Evolutionary conservation across 2,113 vertebrate genomes (phyloP).

Genomic region (Cricetomys ansorgei): DNA sequence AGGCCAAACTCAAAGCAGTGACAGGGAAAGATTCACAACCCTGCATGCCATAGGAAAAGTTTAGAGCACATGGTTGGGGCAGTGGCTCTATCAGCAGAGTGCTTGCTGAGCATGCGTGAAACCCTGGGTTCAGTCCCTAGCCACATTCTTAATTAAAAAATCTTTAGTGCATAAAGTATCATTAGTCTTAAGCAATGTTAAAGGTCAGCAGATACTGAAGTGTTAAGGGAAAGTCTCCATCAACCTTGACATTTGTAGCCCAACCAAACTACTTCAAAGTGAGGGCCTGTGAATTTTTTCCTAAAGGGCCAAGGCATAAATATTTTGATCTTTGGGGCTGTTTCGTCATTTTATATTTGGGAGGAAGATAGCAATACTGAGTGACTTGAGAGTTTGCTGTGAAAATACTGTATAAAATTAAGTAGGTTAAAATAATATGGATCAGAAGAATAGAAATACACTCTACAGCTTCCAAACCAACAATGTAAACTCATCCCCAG

Average conservation of each 20-base stretch:
- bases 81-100: neutral
- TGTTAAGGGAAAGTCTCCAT: neutral
- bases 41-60: neutral
- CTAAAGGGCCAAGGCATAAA: neutral
- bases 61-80: neutral
- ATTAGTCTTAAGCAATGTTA: neutral
- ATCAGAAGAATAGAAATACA: neutral
- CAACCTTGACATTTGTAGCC: neutral
- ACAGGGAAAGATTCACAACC: neutral
- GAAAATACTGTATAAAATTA: neutral
- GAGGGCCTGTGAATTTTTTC: neutral
- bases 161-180: neutral
- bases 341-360: neutral
- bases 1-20: neutral
- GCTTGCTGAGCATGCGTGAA: neutral
- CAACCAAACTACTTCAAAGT: neutral
- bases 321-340: neutral
- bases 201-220: neutral
- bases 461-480: neutral
- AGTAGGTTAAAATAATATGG: neutral
- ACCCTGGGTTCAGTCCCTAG: neutral
- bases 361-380: slow-evolving; percentile 17
- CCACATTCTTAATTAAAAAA: neutral
- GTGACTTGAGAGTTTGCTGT: neutral
- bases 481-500: neutral